Percentiles rank a stretch among this genome's conserved stretches.
Conservation (phyloP, 2,888 invertebrate genomes). For the Laspeyria flexula region DNA sequence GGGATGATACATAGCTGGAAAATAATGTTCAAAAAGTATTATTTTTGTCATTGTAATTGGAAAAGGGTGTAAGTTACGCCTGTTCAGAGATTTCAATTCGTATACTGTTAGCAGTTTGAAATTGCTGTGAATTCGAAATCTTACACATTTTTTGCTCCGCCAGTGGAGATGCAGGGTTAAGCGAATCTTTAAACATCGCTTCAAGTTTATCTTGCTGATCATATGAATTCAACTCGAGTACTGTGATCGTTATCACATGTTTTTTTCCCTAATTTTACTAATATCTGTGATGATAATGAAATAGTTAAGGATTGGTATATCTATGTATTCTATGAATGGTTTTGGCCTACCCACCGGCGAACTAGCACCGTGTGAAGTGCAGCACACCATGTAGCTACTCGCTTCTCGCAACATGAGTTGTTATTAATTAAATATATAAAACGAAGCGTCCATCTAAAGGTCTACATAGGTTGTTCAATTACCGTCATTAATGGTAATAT, state of each 20-base stretch:
- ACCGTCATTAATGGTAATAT: conserved; percentile 23
- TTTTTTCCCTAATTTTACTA: conserved; percentile 71
- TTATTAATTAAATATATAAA: conserved; percentile 19
- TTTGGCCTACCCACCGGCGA: conserved; percentile 77
- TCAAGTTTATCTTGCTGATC: conserved; percentile 60
- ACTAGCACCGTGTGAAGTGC: conserved; percentile 48
- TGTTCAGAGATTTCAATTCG: neutral
- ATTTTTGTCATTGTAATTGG: too few relatives aligned
- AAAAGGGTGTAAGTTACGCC: neutral
- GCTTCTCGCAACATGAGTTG: conserved; percentile 52
- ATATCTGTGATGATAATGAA: conserved; percentile 81
- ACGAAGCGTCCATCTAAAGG: conserved; percentile 33
- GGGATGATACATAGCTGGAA: too few relatives aligned
- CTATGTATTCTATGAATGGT: conserved; percentile 55
- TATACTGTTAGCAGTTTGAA: neutral
- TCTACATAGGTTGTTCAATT: conserved; percentile 13
- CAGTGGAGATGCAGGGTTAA: conserved; percentile 16
- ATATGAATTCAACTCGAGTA: conserved; percentile 54
- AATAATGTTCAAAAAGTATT: too few relatives aligned
- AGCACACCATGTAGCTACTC: conserved; percentile 43
- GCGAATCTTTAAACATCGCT: conserved; percentile 52
- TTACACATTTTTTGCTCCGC: neutral
- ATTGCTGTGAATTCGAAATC: neutral
- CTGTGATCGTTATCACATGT: conserved; percentile 72
- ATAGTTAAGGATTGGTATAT: conserved; percentile 66